Evolutionary conservation across 2,888 invertebrate genomes (phyloP).

Genomic region (Dicyrtomina minuta): DNA sequence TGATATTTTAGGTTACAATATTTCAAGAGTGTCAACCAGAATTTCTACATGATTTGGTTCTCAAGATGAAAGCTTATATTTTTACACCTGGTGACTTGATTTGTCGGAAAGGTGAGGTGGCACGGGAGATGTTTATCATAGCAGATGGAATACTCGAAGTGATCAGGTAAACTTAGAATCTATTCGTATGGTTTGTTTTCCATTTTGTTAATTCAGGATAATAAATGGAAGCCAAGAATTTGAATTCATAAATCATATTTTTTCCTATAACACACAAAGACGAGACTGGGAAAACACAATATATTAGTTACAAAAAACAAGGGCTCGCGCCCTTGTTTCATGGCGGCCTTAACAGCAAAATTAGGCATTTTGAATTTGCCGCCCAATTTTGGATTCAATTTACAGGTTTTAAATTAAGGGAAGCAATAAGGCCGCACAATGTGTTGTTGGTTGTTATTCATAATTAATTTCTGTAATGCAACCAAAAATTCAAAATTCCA

Average conservation of each 20-base stretch:
- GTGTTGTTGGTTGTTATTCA: too few species aligned
- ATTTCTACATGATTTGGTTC: slow-evolving; percentile 91
- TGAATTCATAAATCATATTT: background rate
- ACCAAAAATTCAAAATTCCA: too few species aligned
- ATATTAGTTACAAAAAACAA: background rate
- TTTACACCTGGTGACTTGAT: slow-evolving; percentile 97
- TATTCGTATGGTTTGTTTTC: background rate
- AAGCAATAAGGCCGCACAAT: too few species aligned
- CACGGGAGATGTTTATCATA: slow-evolving; percentile 97
- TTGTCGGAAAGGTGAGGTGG: slow-evolving; percentile 91
- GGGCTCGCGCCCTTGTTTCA: too few species aligned
- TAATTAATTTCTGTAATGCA: too few species aligned
- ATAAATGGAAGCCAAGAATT: background rate
- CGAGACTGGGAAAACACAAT: background rate
- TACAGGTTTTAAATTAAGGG: too few species aligned
- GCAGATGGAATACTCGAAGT: slow-evolving; percentile 96
- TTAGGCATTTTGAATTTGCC: too few species aligned
- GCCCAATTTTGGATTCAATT: too few species aligned
- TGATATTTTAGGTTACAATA: slow-evolving; percentile 95
- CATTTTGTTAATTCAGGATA: background rate
- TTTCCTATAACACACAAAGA: background rate
- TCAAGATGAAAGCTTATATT: slow-evolving; percentile 98
- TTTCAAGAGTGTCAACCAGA: slow-evolving; percentile 97
- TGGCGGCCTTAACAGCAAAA: too few species aligned
- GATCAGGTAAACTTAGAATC: slow-evolving; percentile 63